These are phyloP conservation scores for Oryzias dopingdopingensis DNA, from an alignment of 2,797 vertebrate genomes.

Conservation along the genomic window DNA sequence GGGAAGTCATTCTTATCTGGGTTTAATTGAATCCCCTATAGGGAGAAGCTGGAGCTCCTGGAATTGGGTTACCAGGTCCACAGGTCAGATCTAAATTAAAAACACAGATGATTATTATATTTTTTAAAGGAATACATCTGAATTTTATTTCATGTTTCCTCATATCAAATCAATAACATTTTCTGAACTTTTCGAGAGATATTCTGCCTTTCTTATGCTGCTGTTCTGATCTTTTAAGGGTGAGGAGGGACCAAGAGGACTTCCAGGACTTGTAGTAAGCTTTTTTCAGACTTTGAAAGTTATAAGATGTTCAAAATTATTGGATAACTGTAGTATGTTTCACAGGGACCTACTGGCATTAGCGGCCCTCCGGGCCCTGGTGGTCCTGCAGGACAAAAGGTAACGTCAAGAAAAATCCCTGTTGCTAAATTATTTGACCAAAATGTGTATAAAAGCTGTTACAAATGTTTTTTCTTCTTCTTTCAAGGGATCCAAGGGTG, in stretches of 20 bases:
- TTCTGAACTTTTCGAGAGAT: background rate
- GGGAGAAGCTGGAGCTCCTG: conserved; percentile 72
- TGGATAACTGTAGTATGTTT: conserved; percentile 19
- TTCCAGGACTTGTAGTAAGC: conserved; percentile 70
- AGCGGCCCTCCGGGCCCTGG: conserved; percentile 61
- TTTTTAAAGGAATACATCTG: background rate
- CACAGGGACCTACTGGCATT: conserved; percentile 68
- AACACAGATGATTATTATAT: background rate
- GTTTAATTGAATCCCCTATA: conserved; percentile 34
- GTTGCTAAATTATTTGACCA: background rate
- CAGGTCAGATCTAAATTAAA: conserved; percentile 59
- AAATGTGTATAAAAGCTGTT: background rate
- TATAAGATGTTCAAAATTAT: background rate
- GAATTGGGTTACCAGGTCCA: conserved; percentile 63
- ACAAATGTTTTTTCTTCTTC: too few relatives aligned
- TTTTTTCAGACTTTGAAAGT: conserved; percentile 7
- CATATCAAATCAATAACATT: background rate
- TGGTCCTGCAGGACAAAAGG: conserved; percentile 70
- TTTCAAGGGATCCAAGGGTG: conserved; percentile 80
- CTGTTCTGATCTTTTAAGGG: conserved; percentile 57
- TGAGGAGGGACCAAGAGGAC: conserved; percentile 72
- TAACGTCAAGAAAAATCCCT: conserved; percentile 25
- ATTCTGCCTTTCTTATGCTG: background rate
- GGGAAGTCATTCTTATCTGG: conserved; percentile 15
- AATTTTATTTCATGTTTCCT: background rate